These are phyloP conservation scores for Euplagia quadripunctaria DNA, from an alignment of 2,888 invertebrate genomes.

Conservation along the genomic window DNA sequence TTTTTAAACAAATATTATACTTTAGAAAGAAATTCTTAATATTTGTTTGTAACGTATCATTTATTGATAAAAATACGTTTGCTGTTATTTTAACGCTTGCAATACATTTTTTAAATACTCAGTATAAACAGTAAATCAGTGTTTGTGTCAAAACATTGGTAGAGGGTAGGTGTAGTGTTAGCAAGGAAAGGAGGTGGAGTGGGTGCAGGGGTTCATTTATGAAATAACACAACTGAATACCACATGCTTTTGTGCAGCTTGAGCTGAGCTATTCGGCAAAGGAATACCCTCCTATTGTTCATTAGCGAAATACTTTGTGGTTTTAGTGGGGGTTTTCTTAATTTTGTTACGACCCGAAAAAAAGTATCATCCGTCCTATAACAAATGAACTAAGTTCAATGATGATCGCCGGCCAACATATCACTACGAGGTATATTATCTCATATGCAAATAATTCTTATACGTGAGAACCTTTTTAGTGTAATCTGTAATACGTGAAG, in stretches of 20 bases:
- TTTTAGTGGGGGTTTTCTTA: not conserved
- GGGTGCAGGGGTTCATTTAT: not conserved
- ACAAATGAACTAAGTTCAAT: too few species aligned
- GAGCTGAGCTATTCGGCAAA: too few species aligned
- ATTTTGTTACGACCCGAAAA: too few species aligned
- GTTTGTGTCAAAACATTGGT: not conserved
- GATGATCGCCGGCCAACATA: too few species aligned
- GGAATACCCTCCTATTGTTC: too few species aligned
- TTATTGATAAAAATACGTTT: not conserved
- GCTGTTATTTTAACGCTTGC: not conserved
- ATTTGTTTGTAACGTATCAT: not conserved
- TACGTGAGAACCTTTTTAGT: too few species aligned
- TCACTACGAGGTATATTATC: too few species aligned
- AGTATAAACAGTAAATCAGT: not conserved
- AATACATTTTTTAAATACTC: not conserved
- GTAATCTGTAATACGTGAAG: too few species aligned
- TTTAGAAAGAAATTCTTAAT: not conserved
- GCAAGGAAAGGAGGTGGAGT: too few species aligned
- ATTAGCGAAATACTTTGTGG: not conserved
- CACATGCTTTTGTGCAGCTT: not conserved
- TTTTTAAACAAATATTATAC: not conserved
- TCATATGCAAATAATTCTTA: too few species aligned
- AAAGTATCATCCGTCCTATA: too few species aligned
- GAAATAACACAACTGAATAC: not conserved
- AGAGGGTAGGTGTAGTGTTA: not conserved